These are phyloP conservation scores for Cephalotes varians DNA, from an alignment of 2,888 invertebrate genomes.

Conservation along the genomic window DNA sequence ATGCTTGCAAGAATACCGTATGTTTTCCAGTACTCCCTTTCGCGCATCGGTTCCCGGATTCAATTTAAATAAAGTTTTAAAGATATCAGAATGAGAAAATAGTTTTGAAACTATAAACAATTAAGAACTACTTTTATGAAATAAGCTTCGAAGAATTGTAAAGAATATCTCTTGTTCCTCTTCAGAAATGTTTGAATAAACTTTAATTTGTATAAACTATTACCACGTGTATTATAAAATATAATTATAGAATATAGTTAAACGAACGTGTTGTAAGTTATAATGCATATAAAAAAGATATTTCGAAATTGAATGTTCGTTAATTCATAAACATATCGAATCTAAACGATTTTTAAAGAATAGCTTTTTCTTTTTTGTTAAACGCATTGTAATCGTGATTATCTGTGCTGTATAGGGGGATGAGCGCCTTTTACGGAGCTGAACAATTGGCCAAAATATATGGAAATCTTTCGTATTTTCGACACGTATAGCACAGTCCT, in stretches of 20 bases:
- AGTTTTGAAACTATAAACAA: background rate
- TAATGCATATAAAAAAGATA: slow-evolving; percentile 1
- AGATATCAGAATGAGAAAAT: background rate
- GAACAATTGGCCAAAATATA: slow-evolving; percentile 47
- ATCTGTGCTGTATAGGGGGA: slow-evolving; percentile 36
- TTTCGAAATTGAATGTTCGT: background rate
- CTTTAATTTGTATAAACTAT: background rate
- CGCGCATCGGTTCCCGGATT: background rate
- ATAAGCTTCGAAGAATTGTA: background rate
- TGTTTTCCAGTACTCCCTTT: background rate
- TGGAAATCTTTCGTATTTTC: slow-evolving; percentile 67
- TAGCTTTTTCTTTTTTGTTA: background rate
- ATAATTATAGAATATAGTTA: background rate
- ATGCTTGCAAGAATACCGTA: background rate
- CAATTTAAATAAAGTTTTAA: background rate
- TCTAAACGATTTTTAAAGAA: background rate
- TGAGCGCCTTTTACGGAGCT: background rate
- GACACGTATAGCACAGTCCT: slow-evolving; percentile 53
- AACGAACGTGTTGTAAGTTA: background rate
- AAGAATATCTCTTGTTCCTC: background rate
- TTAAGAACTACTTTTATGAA: background rate
- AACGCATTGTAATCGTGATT: slow-evolving; percentile 42
- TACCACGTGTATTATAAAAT: background rate
- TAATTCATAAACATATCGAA: background rate
- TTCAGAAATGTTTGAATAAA: background rate